Evolutionary conservation across 2,113 vertebrate species (phyloP), one percentile per base, ranked within the genome.

Genomic region (Aplodontia rufa): DNA sequence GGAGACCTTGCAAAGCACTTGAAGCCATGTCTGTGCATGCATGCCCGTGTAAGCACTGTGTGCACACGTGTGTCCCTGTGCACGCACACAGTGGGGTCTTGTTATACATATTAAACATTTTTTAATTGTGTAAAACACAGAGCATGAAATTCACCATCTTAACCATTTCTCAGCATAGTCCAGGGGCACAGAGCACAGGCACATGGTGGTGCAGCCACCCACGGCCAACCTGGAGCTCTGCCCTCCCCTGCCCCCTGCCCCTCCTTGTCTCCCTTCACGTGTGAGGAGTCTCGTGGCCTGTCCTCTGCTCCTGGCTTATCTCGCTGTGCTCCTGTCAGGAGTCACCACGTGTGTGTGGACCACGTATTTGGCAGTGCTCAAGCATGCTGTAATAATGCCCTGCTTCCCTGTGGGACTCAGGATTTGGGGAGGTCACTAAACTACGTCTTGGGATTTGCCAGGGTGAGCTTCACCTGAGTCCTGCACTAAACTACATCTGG

Each of bases 201-300:
- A 2, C 8, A 13, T 5, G 5, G 47, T 11, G 17, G 37, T 5
- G 1, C 5, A 10, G 6, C 11, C 37, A 1, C 9, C 55, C 6
- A 8, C 0, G 0, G 37, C 72, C 14, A 0, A 5, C 40, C 40
- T 19, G 55, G 58, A 22, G 5, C 30, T 8, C 69, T 4, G 30
- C 58, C n/a, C 13, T 69, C 2, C 0, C 2, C 32, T 13, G 58
- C 49, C 35, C 12, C 2, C 32, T 4, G 40, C 60, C 26, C 47
- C 6, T 64, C 32, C 20, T 14, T 62, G 6, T 17, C 53, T 51
- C 14, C 51, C n/a, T n/a, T n/a, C n/a, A n/a, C n/a, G n/a, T n/a
- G n/a, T n/a, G n/a, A n/a, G n/a, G n/a, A n/a, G n/a, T n/a, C n/a
- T n/a, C n/a, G 22, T 3, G 8, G 22, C 55, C 22, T 24, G 55